A percentile compares a stretch with the other conserved stretches of the same genome.
phyloP scores from a whole-genome alignment of 35 echinoderm and acorn worm species.

The Stichopus chloronotus region DNA sequence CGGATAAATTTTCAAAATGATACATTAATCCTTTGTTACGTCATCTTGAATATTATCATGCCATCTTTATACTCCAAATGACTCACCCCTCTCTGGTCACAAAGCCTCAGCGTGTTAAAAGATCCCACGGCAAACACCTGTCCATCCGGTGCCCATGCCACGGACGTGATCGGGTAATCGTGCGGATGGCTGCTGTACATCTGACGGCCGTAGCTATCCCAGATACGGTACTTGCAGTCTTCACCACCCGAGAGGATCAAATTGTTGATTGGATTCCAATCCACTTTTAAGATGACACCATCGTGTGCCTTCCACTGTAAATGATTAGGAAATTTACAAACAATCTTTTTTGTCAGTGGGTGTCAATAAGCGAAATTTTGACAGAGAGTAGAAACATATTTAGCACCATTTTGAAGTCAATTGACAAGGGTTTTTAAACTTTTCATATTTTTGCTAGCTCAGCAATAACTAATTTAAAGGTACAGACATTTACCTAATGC shows the following conservation, averaged over 20 bases:
- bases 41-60: no score
- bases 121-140: constrained; percentile 96
- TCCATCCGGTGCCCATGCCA: constrained; percentile 96
- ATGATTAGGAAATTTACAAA: not conserved
- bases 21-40: no score
- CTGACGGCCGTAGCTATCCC: constrained; percentile 95
- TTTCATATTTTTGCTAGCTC: no score
- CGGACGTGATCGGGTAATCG: constrained; percentile 96
- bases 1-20: no score
- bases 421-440: no score
- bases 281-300: constrained; percentile 97
- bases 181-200: constrained; percentile 84
- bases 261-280: constrained; percentile 98
- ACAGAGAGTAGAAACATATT: no score
- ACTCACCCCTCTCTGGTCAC: constrained; percentile 98
- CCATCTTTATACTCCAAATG: not conserved
- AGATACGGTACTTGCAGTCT: constrained; percentile 92
- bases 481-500: no score
- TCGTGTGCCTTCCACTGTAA: constrained; percentile 98
- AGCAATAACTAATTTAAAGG: no score
- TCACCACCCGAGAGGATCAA: constrained; percentile 95
- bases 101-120: constrained; percentile 93
- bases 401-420: no score
- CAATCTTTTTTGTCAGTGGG: not conserved
- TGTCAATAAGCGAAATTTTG: no score